Evolutionary conservation across 2,113 vertebrate genomes (phyloP), one percentile per base, ranked within the genome.

Genomic region (Lophura nycthemera): DNA sequence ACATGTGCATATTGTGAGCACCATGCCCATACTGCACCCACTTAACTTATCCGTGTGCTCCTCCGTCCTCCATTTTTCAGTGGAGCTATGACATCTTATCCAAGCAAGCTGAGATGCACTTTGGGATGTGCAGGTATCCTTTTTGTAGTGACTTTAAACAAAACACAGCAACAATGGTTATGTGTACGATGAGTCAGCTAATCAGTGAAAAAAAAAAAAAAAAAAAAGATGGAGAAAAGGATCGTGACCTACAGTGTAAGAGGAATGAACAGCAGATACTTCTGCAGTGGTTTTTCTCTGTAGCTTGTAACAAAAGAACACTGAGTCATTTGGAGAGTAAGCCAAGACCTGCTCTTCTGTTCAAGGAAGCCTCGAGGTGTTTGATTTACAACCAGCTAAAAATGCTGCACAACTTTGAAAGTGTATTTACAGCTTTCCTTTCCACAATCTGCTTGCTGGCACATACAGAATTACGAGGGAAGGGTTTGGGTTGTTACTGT

Each of bases 371-470:
- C 66, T 36, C 57, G 45, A 88, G 75, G 90, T 91, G 75, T 89
- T 91, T 92, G 88, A 83, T 95, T 91, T 95, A 88, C 75, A 91
- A 77, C 64, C 59, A 93, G 75, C 63, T 85, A 85, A 88, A 95
- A 80, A 21, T 42, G 64, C 67, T 63, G 11, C 85, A 83, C 76
- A 94, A 82, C 85, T 94, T 83, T 70, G 48, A 73, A 86, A 65
- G 59, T n/a, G 29, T 76, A 63, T 92, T 94, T 95, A 76, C 48
- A 85, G 36, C 50, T 88, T 63, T 30, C 43, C 82, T 87, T 89
- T 77, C 64, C 78, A 32, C 24, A 27, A 27, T 56, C 88, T 96
- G 27, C 67, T 71, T 63, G 42, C 64, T 95, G 83, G 83, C 75
- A 77, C 3, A 1, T 38, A 60, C 1, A 1, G 72, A 95, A 90